Percentiles rank a stretch among this genome's conserved stretches.
phyloP scores from a whole-genome alignment of 2,113 vertebrate genomes.

The Tylochromis polylepis region DNA sequence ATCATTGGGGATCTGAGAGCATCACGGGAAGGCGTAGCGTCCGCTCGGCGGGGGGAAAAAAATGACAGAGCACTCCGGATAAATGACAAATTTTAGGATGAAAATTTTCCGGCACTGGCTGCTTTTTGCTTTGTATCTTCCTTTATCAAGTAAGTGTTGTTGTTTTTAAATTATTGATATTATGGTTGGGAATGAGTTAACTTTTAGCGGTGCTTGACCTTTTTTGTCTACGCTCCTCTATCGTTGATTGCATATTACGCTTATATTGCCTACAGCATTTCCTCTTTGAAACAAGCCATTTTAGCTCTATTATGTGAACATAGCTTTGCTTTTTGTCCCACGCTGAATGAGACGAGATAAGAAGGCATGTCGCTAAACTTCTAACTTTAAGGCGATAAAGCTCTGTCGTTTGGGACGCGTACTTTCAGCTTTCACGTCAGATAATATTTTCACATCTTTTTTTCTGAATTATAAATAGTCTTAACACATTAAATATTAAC shows the following conservation, averaged over 20 bases:
- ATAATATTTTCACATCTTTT: background rate
- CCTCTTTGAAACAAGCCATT: background rate
- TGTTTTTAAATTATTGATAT: background rate
- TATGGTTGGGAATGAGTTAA: background rate
- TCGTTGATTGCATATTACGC: background rate
- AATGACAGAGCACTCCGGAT: conserved; percentile 56
- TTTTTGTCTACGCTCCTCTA: background rate
- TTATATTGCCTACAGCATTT: background rate
- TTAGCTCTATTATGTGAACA: background rate
- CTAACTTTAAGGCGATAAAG: background rate
- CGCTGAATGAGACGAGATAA: background rate
- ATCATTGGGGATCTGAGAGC: background rate
- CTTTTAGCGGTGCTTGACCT: background rate
- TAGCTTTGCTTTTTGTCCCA: background rate
- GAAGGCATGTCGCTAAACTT: background rate
- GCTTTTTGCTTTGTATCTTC: conserved; percentile 55
- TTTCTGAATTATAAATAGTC: background rate
- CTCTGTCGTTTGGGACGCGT: background rate
- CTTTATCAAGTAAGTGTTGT: conserved; percentile 66
- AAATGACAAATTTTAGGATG: conserved; percentile 71
- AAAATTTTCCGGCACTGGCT: conserved; percentile 40
- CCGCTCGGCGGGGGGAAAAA: background rate
- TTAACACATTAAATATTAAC: background rate
- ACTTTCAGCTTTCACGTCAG: background rate
- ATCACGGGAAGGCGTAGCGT: background rate